Percentiles rank a stretch among this genome's conserved stretches.
These are phyloP conservation scores for Drosophila mimetica DNA, from an alignment of 2,888 invertebrate genomes.

Conservation along the genomic window DNA sequence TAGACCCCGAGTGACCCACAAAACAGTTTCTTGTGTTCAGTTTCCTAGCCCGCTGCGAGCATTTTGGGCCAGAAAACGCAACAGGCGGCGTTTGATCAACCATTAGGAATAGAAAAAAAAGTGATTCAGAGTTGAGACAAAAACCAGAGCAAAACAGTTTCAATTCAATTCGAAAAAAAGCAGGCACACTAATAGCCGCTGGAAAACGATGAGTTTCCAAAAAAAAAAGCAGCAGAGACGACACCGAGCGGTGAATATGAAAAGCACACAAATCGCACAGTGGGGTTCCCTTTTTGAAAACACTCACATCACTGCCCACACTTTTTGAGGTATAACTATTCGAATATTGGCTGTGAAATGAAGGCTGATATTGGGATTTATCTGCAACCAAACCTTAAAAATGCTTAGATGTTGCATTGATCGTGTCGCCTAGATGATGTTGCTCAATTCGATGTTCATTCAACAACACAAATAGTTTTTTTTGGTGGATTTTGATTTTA, in stretches of 20 bases:
- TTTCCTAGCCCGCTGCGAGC: conserved; percentile 62
- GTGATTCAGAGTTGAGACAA: conserved; percentile 49
- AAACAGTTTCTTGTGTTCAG: conserved; percentile 38
- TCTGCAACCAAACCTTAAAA: conserved; percentile 34
- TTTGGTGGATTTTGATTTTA: conserved; percentile 15
- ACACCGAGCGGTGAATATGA: conserved; percentile 71
- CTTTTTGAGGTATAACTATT: conserved; percentile 45
- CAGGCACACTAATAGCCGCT: conserved; percentile 64
- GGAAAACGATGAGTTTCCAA: conserved; percentile 76
- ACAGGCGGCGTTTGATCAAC: conserved; percentile 59
- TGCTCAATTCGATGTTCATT: conserved; percentile 61
- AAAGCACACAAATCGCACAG: conserved; percentile 75
- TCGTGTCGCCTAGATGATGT: conserved; percentile 60
- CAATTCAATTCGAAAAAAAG: conserved; percentile 25
- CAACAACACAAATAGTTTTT: conserved; percentile 45
- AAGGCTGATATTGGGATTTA: conserved; percentile 27
- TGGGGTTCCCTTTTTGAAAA: conserved; percentile 57
- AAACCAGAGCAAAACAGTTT: conserved; percentile 46
- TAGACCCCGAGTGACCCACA: conserved; percentile 55
- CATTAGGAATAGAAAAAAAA: conserved; percentile 22
- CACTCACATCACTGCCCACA: conserved; percentile 61
- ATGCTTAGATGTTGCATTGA: conserved; percentile 47
- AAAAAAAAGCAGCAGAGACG: conserved; percentile 51
- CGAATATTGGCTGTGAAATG: conserved; percentile 45
- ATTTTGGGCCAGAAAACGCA: conserved; percentile 45